phyloP scores from a whole-genome alignment of 2,888 invertebrate genomes.

The Esperia sulphurella region DNA sequence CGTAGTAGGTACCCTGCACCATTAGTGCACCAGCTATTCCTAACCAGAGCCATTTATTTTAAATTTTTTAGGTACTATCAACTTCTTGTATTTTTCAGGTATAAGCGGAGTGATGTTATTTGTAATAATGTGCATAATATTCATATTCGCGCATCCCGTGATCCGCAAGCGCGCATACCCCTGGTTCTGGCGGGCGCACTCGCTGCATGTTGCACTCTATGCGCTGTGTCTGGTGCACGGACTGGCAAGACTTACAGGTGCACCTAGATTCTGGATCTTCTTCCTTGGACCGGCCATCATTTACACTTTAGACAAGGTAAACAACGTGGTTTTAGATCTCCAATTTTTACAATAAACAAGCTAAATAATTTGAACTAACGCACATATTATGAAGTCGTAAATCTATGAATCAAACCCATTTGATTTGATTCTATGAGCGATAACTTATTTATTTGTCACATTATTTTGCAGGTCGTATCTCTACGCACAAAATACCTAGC shows the following conservation, averaged over 20 bases:
- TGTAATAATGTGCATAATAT: slow-evolving; percentile 95
- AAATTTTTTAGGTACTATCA: too few relatives aligned
- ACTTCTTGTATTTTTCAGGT: slow-evolving; percentile 73
- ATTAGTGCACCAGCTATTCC: too few relatives aligned
- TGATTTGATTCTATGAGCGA: too few relatives aligned
- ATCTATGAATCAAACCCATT: too few relatives aligned
- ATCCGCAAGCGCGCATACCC: slow-evolving; percentile 96
- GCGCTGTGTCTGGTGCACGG: slow-evolving; percentile 93
- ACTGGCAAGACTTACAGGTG: slow-evolving; percentile 93
- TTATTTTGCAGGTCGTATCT: slow-evolving; percentile 85
- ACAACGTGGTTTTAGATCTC: not conserved
- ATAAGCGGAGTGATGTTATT: slow-evolving; percentile 92
- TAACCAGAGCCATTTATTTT: too few relatives aligned
- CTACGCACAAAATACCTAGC: slow-evolving; percentile 94
- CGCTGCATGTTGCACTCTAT: slow-evolving; percentile 92
- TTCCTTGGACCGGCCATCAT: slow-evolving; percentile 94
- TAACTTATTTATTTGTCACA: too few relatives aligned
- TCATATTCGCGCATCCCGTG: slow-evolving; percentile 96
- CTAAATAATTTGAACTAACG: too few relatives aligned
- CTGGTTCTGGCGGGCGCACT: slow-evolving; percentile 97
- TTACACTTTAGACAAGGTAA: slow-evolving; percentile 92
- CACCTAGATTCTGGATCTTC: slow-evolving; percentile 96
- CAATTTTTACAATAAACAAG: not conserved
- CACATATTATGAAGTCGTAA: too few relatives aligned
- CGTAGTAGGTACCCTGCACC: too few relatives aligned